These are phyloP conservation scores for Plagodis dolabraria DNA, from an alignment of 2,888 invertebrate genomes.

Conservation along the genomic window DNA sequence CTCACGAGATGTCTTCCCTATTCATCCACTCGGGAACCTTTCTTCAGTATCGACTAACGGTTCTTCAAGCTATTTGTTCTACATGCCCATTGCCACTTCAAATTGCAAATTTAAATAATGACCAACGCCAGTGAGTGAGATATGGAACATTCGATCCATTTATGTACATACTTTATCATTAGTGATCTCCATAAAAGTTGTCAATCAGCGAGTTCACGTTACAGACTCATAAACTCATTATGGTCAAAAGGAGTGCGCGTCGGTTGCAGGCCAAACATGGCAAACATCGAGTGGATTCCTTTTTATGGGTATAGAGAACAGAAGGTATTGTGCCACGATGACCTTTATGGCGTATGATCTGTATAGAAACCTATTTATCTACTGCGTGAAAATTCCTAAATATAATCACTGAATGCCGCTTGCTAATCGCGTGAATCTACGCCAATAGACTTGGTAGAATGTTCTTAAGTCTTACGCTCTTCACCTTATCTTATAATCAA, in stretches of 20 bases:
- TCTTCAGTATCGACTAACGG: no score
- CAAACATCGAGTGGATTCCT: constrained; percentile 42
- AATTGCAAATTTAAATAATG: no score
- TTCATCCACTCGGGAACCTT: no score
- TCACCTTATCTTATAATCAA: constrained; percentile 2
- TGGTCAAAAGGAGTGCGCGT: constrained; percentile 36
- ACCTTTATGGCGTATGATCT: constrained; percentile 8
- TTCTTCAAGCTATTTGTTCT: no score
- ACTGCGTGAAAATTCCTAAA: no score
- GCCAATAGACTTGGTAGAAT: not conserved
- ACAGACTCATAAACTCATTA: constrained; percentile 18
- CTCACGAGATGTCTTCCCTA: no score
- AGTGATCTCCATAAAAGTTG: constrained; percentile 11
- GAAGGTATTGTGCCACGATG: constrained; percentile 36
- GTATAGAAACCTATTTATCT: not conserved
- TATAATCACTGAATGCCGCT: no score
- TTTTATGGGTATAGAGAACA: constrained; percentile 59
- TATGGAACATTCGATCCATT: no score
- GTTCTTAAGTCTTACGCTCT: constrained; percentile 4
- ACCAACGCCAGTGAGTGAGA: no score
- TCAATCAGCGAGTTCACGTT: constrained; percentile 11
- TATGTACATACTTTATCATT: no score
- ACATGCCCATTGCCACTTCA: no score
- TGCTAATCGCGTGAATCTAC: not conserved
- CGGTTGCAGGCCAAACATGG: constrained; percentile 54